Conservation (phyloP, 2,113 vertebrate genomes). For the Maccullochella peelii region DNA sequence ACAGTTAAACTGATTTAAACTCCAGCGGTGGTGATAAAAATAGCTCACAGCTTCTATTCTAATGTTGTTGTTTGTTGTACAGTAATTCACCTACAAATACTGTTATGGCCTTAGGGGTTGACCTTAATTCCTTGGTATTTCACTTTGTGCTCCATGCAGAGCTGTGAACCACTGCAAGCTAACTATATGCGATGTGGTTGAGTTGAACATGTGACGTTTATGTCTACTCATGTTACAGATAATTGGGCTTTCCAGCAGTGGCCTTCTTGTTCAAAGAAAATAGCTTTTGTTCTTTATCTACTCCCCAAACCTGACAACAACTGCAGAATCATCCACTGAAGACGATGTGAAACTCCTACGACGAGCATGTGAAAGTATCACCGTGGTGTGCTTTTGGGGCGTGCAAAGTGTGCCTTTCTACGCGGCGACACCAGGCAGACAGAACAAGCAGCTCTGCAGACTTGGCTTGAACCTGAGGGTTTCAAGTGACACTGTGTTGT, state of each 20-base stretch:
- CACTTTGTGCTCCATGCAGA: conserved; percentile 29
- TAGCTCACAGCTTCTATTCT: conserved; percentile 26
- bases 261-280: conserved; percentile 21
- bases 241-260: conserved; percentile 28
- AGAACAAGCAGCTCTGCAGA: conserved; percentile 32
- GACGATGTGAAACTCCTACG: conserved; percentile 58
- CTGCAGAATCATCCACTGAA: not conserved
- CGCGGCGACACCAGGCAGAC: conserved; percentile 13
- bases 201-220: conserved; percentile 33
- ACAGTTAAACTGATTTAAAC: conserved; percentile 53
- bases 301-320: conserved; percentile 22
- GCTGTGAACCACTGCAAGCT: conserved; percentile 11
- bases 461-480: no score
- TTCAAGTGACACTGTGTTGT: conserved; percentile 68
- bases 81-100: conserved; percentile 37
- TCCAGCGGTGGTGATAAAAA: conserved; percentile 35
- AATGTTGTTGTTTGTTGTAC: conserved; percentile 40
- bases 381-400: conserved; percentile 3
- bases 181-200: conserved; percentile 36
- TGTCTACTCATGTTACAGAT: conserved; percentile 48
- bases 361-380: conserved; percentile 31
- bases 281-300: conserved; percentile 3
- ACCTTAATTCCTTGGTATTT: conserved; percentile 69
- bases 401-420: not conserved
- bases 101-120: conserved; percentile 43